Evolutionary conservation across 1,140 invertebrate species (phyloP), one percentile per base, ranked within the genome.

Genomic region (Cydia amplana): DNA sequence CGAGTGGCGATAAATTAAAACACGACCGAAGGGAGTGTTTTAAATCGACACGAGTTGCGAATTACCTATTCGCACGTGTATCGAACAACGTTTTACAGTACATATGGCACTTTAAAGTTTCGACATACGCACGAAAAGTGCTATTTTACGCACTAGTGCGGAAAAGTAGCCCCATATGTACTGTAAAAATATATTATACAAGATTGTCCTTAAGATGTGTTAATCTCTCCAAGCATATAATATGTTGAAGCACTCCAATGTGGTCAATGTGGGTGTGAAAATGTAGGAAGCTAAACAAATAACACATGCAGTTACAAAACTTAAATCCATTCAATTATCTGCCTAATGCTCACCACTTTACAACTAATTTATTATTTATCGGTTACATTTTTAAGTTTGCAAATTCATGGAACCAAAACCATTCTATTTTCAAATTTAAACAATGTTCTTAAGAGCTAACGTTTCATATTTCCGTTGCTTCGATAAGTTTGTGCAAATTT

Each of bases 261-360:
- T n/a, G n/a, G n/a, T n/a, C n/a, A n/a, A 51, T 51, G 49, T 51
- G n/a, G 49, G 49, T 51, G 49, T 51, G n/a, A 51, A 51, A 51
- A 46, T 51, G 49, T 51, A n/a, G n/a, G 49, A 18, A 51, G 49
- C 49, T 51, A 6, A 51, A 51, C 49, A 51, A n/a, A 51, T 5
- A 51, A 51, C 49, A 51, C 1, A 7, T 51, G 49, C n/a, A 6
- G 49, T 18, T 51, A 18, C n/a, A 51, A 51, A 6, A 51, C n/a
- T 7, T 1, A 51, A 51, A 7, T 6, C 2, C 7, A 51, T n/a
- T 18, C n/a, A 7, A 51, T n/a, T 18, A 18, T 51, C 16, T 5
- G 7, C n/a, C n/a, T 18, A n/a, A 51, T 18, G n/a, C n/a, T n/a
- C 4, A 51, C 49, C 0, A 4, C 6, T 51, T 51, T 14, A 18